phyloP scores from a whole-genome alignment of 1,140 invertebrate species.

The Drosophila repletoides region DNA sequence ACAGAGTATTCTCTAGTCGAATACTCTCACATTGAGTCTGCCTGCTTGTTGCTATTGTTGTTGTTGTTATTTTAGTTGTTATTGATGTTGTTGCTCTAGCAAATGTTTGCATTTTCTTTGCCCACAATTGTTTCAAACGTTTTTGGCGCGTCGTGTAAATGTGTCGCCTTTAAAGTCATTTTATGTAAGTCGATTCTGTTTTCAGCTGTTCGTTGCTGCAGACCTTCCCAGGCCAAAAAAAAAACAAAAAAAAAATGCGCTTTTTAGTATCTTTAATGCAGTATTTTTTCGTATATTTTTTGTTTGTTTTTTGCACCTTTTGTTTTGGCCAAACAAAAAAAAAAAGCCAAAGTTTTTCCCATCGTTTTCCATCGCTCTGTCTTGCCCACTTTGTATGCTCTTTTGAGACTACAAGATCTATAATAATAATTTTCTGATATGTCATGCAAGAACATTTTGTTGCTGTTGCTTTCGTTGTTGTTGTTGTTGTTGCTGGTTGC shows the following conservation, averaged over 20 bases:
- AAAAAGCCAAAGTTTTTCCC: constrained; percentile 46
- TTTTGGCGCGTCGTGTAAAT: constrained; percentile 70
- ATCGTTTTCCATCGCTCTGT: constrained; percentile 29
- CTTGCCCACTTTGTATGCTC: constrained; percentile 67
- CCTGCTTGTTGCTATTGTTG: constrained; percentile 28
- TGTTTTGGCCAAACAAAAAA: constrained; percentile 14
- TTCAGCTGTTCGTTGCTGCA: constrained; percentile 43
- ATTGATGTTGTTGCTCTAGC: constrained; percentile 21
- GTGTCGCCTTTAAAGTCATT: constrained; percentile 79
- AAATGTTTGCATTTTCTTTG: constrained; percentile 57
- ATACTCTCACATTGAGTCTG: too few relatives aligned
- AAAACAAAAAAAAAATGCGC: too few relatives aligned
- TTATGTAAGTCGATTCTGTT: constrained; percentile 79
- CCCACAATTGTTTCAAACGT: constrained; percentile 65
- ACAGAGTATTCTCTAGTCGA: too few relatives aligned
- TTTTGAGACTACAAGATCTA: constrained; percentile 62
- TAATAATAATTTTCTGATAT: constrained; percentile 75
- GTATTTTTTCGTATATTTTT: constrained; percentile 9
- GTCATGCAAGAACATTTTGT: constrained; percentile 59
- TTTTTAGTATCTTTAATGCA: constrained; percentile 41
- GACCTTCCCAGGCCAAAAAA: constrained; percentile 48
- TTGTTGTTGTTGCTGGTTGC: background rate
- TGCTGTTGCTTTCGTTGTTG: background rate
- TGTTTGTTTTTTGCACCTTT: constrained; percentile 35
- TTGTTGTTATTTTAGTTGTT: constrained; percentile 4